A percentile compares a stretch with the other conserved stretches of the same genome.
phyloP scores from a whole-genome alignment of 2,888 invertebrate species.

The Acanthoscelides obtectus region DNA sequence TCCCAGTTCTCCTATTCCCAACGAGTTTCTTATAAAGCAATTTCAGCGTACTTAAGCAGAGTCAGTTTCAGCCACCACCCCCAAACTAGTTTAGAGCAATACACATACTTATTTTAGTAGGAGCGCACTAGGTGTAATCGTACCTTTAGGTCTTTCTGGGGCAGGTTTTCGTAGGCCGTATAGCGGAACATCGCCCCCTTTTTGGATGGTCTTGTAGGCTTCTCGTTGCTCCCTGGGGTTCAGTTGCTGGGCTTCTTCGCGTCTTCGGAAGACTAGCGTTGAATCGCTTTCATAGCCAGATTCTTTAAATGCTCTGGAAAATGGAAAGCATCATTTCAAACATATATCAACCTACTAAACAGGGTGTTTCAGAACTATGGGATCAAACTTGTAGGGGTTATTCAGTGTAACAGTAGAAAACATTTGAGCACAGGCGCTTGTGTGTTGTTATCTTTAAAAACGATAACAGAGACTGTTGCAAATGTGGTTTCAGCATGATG shows the following conservation, averaged over 20 bases:
- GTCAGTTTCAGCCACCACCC: neutral
- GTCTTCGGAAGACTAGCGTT: constrained; percentile 76
- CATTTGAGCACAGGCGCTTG: too few species aligned
- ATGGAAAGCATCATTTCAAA: neutral
- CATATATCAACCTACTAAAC: too few species aligned
- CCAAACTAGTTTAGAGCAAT: neutral
- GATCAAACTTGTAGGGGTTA: too few species aligned
- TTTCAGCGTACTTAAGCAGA: neutral
- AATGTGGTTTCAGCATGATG: too few species aligned
- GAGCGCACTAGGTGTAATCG: constrained; percentile 1
- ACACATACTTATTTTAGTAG: neutral
- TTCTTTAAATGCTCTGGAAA: constrained; percentile 73
- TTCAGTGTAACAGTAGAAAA: too few species aligned
- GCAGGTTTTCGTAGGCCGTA: constrained; percentile 88
- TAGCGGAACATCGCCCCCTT: constrained; percentile 91
- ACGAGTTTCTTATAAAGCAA: too few species aligned
- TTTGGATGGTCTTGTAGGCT: constrained; percentile 84
- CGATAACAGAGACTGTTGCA: too few species aligned
- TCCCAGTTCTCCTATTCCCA: too few species aligned
- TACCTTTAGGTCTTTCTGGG: constrained; percentile 78
- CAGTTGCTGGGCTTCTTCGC: constrained; percentile 62
- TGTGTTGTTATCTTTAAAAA: too few species aligned
- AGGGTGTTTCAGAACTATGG: too few species aligned
- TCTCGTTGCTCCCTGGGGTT: constrained; percentile 81
- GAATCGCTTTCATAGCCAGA: constrained; percentile 91